These are phyloP conservation scores for Pseudomyrmex pallidus DNA, from an alignment of 1,140 invertebrate species.

Conservation along the genomic window DNA sequence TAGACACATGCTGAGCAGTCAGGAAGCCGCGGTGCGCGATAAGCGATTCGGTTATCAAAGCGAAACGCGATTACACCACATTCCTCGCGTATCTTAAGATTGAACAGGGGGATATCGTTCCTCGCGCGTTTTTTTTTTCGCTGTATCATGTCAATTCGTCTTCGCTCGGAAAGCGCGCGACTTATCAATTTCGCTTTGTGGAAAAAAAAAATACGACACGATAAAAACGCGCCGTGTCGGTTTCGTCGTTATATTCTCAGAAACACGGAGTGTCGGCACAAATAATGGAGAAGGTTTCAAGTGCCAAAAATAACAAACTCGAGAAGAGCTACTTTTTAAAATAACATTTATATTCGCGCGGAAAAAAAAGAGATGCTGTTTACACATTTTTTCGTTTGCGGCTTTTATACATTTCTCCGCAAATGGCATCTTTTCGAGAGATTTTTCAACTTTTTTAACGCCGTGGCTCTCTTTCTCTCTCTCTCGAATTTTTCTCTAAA, in stretches of 20 bases:
- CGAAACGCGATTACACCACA: slow-evolving; percentile 67
- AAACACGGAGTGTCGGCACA: neutral
- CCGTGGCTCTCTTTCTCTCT: neutral
- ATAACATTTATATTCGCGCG: slow-evolving; percentile 27
- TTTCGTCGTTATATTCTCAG: slow-evolving; percentile 10
- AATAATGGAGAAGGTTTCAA: slow-evolving; percentile 23
- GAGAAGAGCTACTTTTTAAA: neutral
- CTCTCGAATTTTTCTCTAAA: no score
- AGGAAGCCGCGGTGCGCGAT: slow-evolving; percentile 63
- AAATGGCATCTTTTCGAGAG: neutral
- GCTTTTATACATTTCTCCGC: slow-evolving; percentile 2
- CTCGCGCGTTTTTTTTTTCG: neutral
- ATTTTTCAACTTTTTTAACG: neutral
- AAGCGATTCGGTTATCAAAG: slow-evolving; percentile 65
- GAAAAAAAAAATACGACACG: slow-evolving; percentile 14
- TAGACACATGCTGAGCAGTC: slow-evolving; percentile 30
- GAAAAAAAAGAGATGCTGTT: neutral
- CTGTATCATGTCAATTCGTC: slow-evolving; percentile 25
- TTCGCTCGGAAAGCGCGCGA: slow-evolving; percentile 13
- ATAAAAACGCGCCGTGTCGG: neutral
- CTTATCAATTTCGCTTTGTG: slow-evolving; percentile 20
- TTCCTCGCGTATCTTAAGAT: slow-evolving; percentile 60
- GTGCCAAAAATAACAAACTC: neutral
- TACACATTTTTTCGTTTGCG: neutral
- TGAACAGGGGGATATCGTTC: slow-evolving; percentile 32